These are phyloP conservation scores for Phainopepla nitens DNA, from an alignment of 2,113 vertebrate genomes.

Conservation along the genomic window DNA sequence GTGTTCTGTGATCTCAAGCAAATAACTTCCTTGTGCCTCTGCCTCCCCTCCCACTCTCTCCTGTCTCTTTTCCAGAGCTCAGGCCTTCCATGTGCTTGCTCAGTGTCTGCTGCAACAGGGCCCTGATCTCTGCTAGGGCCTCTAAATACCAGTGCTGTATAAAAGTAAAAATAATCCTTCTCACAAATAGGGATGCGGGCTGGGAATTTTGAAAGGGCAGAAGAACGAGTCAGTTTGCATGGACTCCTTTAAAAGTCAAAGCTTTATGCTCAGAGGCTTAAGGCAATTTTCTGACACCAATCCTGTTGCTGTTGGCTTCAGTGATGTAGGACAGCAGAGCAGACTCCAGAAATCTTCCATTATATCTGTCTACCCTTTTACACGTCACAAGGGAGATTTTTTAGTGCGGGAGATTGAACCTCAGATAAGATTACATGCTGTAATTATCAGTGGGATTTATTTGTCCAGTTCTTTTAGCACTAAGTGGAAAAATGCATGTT, in stretches of 20 bases:
- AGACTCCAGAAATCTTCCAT: not conserved
- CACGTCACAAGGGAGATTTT: not conserved
- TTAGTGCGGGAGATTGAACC: constrained; percentile 1
- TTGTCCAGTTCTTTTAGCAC: not conserved
- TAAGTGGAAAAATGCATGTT: not conserved
- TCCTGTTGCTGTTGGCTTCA: constrained; percentile 16
- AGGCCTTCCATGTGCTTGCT: not conserved
- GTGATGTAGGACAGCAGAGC: not conserved
- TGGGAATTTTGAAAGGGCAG: not conserved
- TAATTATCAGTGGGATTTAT: constrained; percentile 38
- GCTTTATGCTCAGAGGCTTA: not conserved
- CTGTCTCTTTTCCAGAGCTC: not conserved
- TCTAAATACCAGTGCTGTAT: not conserved
- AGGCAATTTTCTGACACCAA: not conserved
- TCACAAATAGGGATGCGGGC: not conserved
- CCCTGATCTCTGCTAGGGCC: not conserved
- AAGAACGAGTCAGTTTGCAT: not conserved
- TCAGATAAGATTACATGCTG: constrained; percentile 12
- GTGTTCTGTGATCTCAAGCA: constrained; percentile 26
- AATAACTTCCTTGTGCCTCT: not conserved
- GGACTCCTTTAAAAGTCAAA: not conserved
- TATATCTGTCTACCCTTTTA: constrained; percentile 5
- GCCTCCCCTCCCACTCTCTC: not conserved
- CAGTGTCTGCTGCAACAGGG: not conserved
- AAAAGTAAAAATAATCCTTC: not conserved